Evolutionary conservation across 2,888 invertebrate genomes (phyloP), one percentile per base, ranked within the genome.

Genomic region (Rosalia funebris): DNA sequence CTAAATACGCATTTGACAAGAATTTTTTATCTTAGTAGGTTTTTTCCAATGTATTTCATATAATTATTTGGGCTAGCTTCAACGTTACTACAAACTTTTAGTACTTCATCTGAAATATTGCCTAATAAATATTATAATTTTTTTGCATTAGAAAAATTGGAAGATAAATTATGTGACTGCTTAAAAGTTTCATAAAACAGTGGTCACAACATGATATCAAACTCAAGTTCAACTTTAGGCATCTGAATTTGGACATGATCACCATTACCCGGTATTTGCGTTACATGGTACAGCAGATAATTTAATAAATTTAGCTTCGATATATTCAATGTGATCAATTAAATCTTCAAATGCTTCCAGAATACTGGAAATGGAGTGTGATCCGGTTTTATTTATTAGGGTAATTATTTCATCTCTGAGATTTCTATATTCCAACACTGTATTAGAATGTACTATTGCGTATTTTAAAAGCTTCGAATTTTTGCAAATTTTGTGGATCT

Each of bases 161-260:
- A 11, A 16, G 36, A n/a, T 12, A 19, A n/a, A 44, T 60, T 54
- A 12, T 48, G 36, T 41, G 50, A 20, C 15, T 60, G 55, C 12
- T 54, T 60, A 34, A 60, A 60, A 48, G 54, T 60, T 42, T 60
- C 48, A 37, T 60, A 44, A 42, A 60, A 60, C 19, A 55, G 10
- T 31, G 60, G 19, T 45, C 60, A 52, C 12, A 56, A 19, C 15
- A 46, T 25, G 15, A 48, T 37, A 46, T 59, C 46, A 1, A 36
- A 20, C 3, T 47, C 59, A 4, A 53, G 34, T 39, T 59, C 59
- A 16, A 59, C 54, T 31, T 54, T 53, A 15, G 46, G 44, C 44
- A 54, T 54, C 4, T 44, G 42, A 34, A 44, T 25, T 1, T 44
- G 16, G 11, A n/a, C 3, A 16, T 19, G 19, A 11, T 32, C 31